These are phyloP conservation scores for Mesodorylaimus sp. DNA, from an alignment of 2,888 invertebrate genomes.

Conservation along the genomic window DNA sequence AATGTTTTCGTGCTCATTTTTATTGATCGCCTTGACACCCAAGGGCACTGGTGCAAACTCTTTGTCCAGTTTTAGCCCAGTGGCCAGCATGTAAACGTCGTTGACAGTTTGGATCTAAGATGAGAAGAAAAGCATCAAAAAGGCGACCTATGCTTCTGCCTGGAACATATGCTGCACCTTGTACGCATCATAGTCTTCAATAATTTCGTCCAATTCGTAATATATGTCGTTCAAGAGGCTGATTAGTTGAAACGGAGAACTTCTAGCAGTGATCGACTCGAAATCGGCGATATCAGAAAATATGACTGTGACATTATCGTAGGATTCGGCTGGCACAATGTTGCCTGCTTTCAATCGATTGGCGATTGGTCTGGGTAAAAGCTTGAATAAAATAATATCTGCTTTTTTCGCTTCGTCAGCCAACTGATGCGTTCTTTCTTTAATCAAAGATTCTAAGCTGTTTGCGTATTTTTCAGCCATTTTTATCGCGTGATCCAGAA, in stretches of 20 bases:
- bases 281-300: slow-evolving; percentile 88
- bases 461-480: slow-evolving; percentile 96
- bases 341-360: slow-evolving; percentile 73
- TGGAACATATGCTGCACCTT: neutral
- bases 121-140: neutral
- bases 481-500: slow-evolving; percentile 90
- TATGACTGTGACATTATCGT: slow-evolving; percentile 77
- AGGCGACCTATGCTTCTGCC: too few species aligned
- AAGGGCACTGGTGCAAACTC: too few species aligned
- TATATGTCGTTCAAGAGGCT: slow-evolving; percentile 68
- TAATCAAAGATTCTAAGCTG: slow-evolving; percentile 74
- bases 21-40: too few species aligned
- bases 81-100: slow-evolving; percentile 9
- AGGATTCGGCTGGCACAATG: slow-evolving; percentile 71
- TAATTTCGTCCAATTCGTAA: slow-evolving; percentile 66
- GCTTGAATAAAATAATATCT: slow-evolving; percentile 69
- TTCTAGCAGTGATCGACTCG: slow-evolving; percentile 75
- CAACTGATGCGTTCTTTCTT: slow-evolving; percentile 75
- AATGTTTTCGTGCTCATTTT: too few species aligned
- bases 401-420: slow-evolving; percentile 92
- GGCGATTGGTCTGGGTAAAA: slow-evolving; percentile 56
- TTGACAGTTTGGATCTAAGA: slow-evolving; percentile 10
- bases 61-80: slow-evolving; percentile 3
- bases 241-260: slow-evolving; percentile 74
- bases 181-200: slow-evolving; percentile 27